A percentile compares a stretch with the other conserved stretches of the same genome.
Evolutionary conservation across 2,797 vertebrate species (phyloP).

Genomic region (Oreonectes daqikongensis): DNA sequence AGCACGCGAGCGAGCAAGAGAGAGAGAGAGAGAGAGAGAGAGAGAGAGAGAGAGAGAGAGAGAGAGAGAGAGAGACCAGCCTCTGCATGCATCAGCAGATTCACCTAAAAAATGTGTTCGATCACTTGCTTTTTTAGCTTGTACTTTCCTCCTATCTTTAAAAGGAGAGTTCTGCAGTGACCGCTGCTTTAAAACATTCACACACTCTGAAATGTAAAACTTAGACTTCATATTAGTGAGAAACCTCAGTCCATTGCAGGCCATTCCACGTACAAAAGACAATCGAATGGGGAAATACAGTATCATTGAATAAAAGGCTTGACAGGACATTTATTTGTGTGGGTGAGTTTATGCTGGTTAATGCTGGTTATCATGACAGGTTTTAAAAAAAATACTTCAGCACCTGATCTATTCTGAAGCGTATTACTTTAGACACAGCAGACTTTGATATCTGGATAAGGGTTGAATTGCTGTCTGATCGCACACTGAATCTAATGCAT

Average conservation of each 20-base stretch:
- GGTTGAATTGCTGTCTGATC: not conserved
- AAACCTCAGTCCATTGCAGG: not conserved
- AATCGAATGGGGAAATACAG: not conserved
- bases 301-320: not conserved
- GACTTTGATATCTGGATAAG: constrained; percentile 22
- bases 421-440: not conserved
- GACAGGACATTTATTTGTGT: not conserved
- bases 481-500: not conserved
- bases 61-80: constrained; percentile 4
- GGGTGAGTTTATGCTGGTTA: not conserved
- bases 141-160: constrained; percentile 11
- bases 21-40: not conserved
- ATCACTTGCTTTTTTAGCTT: not conserved
- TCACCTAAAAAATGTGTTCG: constrained; percentile 9
- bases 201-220: not conserved
- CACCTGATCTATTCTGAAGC: not conserved
- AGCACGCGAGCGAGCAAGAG: not conserved
- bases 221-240: not conserved
- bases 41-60: constrained; percentile 10
- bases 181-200: not conserved
- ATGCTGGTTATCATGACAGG: constrained; percentile 4
- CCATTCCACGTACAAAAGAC: not conserved
- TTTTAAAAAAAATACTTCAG: constrained; percentile 2
- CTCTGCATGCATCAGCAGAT: constrained; percentile 30
- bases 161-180: not conserved